These are phyloP conservation scores for Papilio polyxenes DNA, from an alignment of 1,140 invertebrate genomes.

Conservation along the genomic window DNA sequence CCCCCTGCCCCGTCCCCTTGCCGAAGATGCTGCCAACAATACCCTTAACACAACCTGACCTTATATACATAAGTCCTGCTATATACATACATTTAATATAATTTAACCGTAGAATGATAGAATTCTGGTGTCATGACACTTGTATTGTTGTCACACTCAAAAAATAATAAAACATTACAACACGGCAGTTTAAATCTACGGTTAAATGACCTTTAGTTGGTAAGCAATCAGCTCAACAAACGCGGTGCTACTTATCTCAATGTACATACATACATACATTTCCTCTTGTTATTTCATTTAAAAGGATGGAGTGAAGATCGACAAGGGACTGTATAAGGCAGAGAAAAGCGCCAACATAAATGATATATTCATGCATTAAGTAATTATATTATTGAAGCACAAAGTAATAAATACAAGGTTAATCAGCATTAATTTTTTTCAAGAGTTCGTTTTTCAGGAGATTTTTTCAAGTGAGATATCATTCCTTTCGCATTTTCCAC, in stretches of 20 bases:
- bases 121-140: no score
- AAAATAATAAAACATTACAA: no score
- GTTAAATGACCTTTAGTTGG: neutral
- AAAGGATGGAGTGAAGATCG: neutral
- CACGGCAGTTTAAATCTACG: no score
- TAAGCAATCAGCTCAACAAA: neutral
- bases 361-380: neutral
- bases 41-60: slow-evolving; percentile 8
- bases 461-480: no score
- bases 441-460: no score
- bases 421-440: no score
- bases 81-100: neutral
- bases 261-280: neutral
- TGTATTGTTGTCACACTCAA: no score
- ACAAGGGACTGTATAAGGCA: neutral
- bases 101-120: neutral
- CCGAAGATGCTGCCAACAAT: slow-evolving; percentile 64
- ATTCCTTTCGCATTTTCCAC: no score
- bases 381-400: neutral
- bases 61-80: neutral
- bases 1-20: slow-evolving; percentile 64
- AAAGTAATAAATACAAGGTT: neutral
- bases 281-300: neutral
- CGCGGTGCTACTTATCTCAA: neutral
- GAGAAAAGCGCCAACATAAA: neutral